Percentiles rank a stretch among this genome's conserved stretches.
Conservation (phyloP, 1,140 invertebrate species). For the Caenorhabditis briggsae region DNA sequence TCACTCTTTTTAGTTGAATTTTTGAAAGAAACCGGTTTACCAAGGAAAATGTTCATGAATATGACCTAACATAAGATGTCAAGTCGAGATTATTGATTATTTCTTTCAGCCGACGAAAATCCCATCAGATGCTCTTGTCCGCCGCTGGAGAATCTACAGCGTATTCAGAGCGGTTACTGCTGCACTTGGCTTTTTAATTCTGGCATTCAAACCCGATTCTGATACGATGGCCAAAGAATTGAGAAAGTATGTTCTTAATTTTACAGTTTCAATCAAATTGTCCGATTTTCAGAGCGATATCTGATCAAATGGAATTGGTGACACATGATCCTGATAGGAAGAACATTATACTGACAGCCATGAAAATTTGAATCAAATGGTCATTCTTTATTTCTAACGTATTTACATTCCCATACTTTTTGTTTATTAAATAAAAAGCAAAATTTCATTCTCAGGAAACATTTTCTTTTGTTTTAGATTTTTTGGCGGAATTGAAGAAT, state of each 20-base stretch:
- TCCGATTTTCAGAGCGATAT: background rate
- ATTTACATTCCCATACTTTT: background rate
- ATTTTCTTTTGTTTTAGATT: too few species aligned
- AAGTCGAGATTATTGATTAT: too few species aligned
- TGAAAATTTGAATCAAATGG: constrained; percentile 9
- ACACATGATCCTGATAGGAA: background rate
- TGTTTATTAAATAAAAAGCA: too few species aligned
- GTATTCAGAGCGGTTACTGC: constrained; percentile 32
- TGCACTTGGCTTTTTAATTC: background rate
- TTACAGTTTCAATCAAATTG: background rate
- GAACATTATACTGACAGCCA: background rate
- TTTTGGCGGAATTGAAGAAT: too few species aligned
- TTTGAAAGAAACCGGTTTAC: too few species aligned
- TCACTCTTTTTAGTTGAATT: too few species aligned
- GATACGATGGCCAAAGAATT: constrained; percentile 44
- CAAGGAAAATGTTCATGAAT: too few species aligned
- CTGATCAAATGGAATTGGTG: background rate
- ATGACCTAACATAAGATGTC: too few species aligned
- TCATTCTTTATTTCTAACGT: background rate
- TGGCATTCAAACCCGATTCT: constrained; percentile 48
- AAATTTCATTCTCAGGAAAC: too few species aligned
- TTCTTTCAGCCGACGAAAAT: constrained; percentile 38
- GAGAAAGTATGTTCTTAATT: background rate
- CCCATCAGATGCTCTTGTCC: background rate
- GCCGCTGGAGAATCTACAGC: constrained; percentile 31